Evolutionary conservation across 2,888 invertebrate species (phyloP), one percentile per base, ranked within the genome.

Genomic region (Drosophila peninsularis): DNA sequence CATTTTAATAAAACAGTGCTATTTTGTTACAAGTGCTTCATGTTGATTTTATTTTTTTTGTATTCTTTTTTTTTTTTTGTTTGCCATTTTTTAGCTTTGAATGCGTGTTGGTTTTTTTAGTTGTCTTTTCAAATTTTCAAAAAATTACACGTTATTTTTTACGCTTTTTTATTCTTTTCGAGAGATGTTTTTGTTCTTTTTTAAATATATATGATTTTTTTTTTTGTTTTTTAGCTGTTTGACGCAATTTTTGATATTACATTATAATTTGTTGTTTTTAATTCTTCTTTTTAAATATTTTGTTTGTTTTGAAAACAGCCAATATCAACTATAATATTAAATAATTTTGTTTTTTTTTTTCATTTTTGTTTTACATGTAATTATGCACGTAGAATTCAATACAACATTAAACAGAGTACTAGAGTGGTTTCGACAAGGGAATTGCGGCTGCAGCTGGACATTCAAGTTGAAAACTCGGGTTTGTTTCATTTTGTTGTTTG

Each of bases 1-100:
- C 63, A 50, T 76, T 81, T 82, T 86, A 84, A 88, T 81, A 87
- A 84, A 84, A 87, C 88, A 88, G 85, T 87, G 87, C 88, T 88
- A 85, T 83, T 86, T 88, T 87, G 85, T 85, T 88, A 88, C 88
- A 88, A 85, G 81, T 88, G 88, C 83, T 72, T 86, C 87, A 69
- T 73, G 85, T 66, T 62, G 47, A 52, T 80, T 64, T 55, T 63
- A 45, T 68, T 75, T 60, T 75, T 56, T 54, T 9, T 52, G 10
- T 50, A 21, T 44, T 60, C 62, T 64, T 67, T 57, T 53, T 54
- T 42, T 63, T 62, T 61, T 65, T 49, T 41, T 55, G 58, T 41
- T 69, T 63, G 52, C 60, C 58, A 42, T 32, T 65, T 70, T 66
- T 73, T 71, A 65, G 69, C 72, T 75, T 72, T 67, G 67, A 67